phyloP scores from a whole-genome alignment of 1,140 invertebrate species.

The Cydia amplana region DNA sequence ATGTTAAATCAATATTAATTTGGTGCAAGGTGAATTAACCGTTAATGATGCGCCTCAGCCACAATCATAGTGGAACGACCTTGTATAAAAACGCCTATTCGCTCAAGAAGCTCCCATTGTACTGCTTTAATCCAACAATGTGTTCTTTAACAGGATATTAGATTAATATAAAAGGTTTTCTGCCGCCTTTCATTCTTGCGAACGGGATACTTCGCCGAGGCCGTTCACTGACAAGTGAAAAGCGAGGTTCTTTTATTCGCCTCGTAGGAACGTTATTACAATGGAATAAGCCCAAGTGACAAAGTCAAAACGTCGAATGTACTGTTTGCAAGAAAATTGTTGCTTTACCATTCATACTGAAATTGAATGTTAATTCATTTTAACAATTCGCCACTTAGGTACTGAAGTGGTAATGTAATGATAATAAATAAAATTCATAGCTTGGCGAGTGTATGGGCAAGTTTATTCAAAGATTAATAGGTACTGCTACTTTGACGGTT shows the following conservation, averaged over 20 bases:
- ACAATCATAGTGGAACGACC: slow-evolving; percentile 12
- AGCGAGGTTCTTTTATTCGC: slow-evolving; percentile 1
- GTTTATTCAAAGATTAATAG: too few species aligned
- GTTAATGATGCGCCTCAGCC: slow-evolving; percentile 17
- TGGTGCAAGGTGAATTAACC: not conserved
- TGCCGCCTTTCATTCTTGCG: slow-evolving; percentile 16
- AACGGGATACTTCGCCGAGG: slow-evolving; percentile 26
- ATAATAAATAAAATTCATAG: not conserved
- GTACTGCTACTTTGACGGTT: too few species aligned
- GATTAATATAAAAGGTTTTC: slow-evolving; percentile 27
- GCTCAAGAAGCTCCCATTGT: slow-evolving; percentile 3
- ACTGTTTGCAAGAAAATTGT: not conserved
- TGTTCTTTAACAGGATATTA: slow-evolving; percentile 27
- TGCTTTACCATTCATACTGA: not conserved
- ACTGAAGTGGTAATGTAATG: not conserved
- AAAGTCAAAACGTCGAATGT: not conserved
- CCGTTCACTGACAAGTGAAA: slow-evolving; percentile 23
- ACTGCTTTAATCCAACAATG: slow-evolving; percentile 19
- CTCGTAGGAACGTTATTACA: not conserved
- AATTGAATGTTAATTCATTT: not conserved
- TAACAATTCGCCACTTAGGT: not conserved
- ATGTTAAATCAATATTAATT: slow-evolving; percentile 9
- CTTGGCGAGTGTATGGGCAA: too few species aligned
- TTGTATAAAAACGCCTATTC: not conserved
- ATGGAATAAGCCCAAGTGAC: not conserved